phyloP scores from a whole-genome alignment of 64 coral and sea anemone species.

The Orbicella faveolata region DNA sequence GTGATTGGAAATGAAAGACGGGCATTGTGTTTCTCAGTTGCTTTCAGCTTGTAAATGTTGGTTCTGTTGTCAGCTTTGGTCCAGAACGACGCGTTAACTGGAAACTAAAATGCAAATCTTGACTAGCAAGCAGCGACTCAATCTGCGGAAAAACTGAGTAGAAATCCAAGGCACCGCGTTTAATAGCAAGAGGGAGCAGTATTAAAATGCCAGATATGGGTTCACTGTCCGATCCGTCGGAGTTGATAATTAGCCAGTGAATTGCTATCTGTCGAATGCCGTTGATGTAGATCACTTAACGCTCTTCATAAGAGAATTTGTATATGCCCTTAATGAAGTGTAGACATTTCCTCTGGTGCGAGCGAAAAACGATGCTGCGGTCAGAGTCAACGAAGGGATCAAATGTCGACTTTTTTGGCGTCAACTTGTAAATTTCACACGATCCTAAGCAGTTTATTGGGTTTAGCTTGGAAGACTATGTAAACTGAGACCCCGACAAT shows the following conservation, averaged over 20 bases:
- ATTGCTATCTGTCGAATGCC: constrained; percentile 36
- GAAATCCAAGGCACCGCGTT: neutral
- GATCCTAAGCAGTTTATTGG: neutral
- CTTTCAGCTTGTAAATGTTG: neutral
- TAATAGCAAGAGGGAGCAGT: neutral
- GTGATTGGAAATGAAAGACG: constrained; percentile 9
- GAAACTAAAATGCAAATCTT: constrained; percentile 33
- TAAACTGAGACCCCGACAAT: constrained; percentile 28
- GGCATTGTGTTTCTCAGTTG: neutral
- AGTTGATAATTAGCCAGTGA: neutral
- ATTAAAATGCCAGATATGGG: neutral
- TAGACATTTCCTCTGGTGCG: constrained; percentile 23
- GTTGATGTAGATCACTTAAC: constrained; percentile 39
- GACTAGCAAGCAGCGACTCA: constrained; percentile 10
- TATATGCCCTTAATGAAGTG: constrained; percentile 41
- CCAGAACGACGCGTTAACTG: constrained; percentile 25
- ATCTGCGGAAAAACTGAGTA: neutral
- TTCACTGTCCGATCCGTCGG: neutral
- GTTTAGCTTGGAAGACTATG: neutral
- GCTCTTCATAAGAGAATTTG: constrained; percentile 38
- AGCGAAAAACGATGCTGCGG: neutral
- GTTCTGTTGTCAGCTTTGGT: constrained; percentile 3
- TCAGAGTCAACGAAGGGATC: neutral
- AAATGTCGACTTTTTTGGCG: constrained; percentile 3
- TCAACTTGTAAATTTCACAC: constrained; percentile 23